Evolutionary conservation across 2,797 vertebrate genomes (phyloP), one percentile per base, ranked within the genome.

Genomic region (Champsocephalus gunnari): DNA sequence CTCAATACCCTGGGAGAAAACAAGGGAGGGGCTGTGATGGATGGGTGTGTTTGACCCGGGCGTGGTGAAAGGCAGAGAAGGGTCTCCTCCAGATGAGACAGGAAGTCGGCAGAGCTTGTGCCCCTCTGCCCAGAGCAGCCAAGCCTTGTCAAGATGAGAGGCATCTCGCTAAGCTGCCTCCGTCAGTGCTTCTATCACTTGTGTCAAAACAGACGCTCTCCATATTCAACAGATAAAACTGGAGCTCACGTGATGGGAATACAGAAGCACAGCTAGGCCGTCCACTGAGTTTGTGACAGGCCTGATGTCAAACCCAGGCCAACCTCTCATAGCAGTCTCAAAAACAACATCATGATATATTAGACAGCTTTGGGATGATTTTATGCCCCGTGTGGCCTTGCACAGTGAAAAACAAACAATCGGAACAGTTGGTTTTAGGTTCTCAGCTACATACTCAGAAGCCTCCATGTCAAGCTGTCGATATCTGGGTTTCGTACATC

Each of bases 131-230:
- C 90, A 86, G 81, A 91, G 87, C 80, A 84, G 73, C 77, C 81
- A 72, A 89, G 90, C 80, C 87, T 86, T 96, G 96, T 97, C 96
- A 96, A 92, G 92, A 93, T 93, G 93, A 92, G 87, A 92, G 92
- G 92, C 90, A 89, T 73, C 93, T 92, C 82, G 84, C 93, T 94
- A 79, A 94, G 83, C 94, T 92, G 92, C 84, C 92, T 91, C 94
- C 82, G 92, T 96, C 96, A 96, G 90, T 51, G 90, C 91, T 93
- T 93, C 93, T 92, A 82, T 88, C 75, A 92, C 88, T 87, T 8
- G 82, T 88, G 89, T 94, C 93, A 94, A 92, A 93, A 89, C 85
- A 95, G 94, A 94, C 90, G 82, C 82, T 67, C 87, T 95, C 87
- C 86, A 92, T 95, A 94, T 89, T 93, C 92, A 94, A 69, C 75